These are phyloP conservation scores for Sarcophilus harrisii DNA, from an alignment of 2,797 vertebrate species.

Conservation along the genomic window DNA sequence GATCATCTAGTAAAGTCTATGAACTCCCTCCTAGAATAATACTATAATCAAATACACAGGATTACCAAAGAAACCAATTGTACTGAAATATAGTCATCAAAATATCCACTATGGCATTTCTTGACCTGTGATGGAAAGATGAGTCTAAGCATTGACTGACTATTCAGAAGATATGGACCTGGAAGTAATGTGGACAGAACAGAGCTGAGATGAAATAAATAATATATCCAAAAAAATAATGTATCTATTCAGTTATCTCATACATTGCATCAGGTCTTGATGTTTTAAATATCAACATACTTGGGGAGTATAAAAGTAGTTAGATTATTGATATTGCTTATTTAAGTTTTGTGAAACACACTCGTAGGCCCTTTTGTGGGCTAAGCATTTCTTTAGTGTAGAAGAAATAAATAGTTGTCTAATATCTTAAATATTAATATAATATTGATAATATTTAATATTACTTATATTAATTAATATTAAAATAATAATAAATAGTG, in stretches of 20 bases:
- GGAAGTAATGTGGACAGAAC: not conserved
- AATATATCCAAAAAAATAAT: not conserved
- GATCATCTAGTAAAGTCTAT: not conserved
- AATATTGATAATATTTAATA: too few species aligned
- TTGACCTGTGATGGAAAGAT: not conserved
- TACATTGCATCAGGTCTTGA: not conserved
- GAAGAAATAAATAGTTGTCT: not conserved
- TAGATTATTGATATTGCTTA: not conserved
- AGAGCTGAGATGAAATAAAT: not conserved
- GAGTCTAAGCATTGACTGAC: not conserved
- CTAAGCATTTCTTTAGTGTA: not conserved
- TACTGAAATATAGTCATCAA: not conserved
- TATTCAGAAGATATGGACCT: not conserved
- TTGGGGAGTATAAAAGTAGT: not conserved
- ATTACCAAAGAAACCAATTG: not conserved
- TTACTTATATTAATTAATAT: not conserved
- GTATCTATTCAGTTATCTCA: not conserved
- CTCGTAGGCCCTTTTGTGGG: not conserved
- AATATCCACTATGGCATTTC: not conserved
- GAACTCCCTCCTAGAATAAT: not conserved
- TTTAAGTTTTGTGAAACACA: not conserved
- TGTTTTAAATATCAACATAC: not conserved
- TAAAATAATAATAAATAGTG: not conserved
- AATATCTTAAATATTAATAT: not conserved
- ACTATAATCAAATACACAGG: not conserved